Evolutionary conservation across 1,140 invertebrate species (phyloP), one percentile per base, ranked within the genome.

Genomic region (Trichogramma pretiosum): DNA sequence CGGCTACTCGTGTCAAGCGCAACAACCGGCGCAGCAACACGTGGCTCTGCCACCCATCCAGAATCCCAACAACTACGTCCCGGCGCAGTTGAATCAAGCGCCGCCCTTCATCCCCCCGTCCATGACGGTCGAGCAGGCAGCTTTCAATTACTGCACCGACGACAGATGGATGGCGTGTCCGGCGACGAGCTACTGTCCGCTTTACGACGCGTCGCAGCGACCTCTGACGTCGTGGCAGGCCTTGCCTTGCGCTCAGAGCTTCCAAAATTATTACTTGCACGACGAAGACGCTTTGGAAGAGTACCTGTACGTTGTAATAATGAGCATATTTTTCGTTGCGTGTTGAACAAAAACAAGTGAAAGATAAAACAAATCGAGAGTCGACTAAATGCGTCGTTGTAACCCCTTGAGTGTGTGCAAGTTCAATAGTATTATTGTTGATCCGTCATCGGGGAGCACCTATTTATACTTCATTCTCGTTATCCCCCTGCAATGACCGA

Each of bases 251-350:
- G 21, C 39, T 2, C 45, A 56, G 32, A 52, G 56, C 9, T 47
- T 49, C 3, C 43, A 23, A 26, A 11, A 11, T 13, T 40, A 19
- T 35, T 30, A 28, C 17, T 10, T 17, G 5, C 13, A 2, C 34
- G 57, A 59, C 16, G 56, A 61, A 5, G 55, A 53, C 19, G 43
- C 52, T 24, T 43, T 61, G n/a, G 63, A 67, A 21, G 56, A 65
- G 46, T 65, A 63, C 38, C 41, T 65, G 65, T 67, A 58, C 62
- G 65, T 67, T 8, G n/a, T 37, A n/a, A n/a, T n/a, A n/a, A n/a
- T n/a, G n/a, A n/a, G n/a, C n/a, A n/a, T n/a, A n/a, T n/a, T n/a
- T n/a, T n/a, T n/a, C n/a, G n/a, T n/a, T n/a, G n/a, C n/a, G n/a
- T n/a, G n/a, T n/a, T n/a, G n/a, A n/a, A n/a, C n/a, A n/a, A n/a